phyloP scores from a whole-genome alignment of 2,888 invertebrate species.

The Drosophila fulvimacula region DNA sequence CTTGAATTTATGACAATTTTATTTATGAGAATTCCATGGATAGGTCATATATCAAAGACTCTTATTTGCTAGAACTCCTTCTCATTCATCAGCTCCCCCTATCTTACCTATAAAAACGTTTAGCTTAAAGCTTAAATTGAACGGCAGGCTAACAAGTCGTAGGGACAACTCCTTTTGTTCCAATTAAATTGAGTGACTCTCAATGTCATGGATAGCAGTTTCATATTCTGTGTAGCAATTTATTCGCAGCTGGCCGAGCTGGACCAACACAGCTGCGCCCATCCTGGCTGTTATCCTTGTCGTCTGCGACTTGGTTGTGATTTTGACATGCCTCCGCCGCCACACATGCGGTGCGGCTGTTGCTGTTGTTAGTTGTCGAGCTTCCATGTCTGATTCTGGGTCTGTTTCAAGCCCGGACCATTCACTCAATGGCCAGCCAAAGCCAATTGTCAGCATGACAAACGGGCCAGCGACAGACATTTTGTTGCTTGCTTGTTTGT shows the following conservation, averaged over 20 bases:
- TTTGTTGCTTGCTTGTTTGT: slow-evolving; percentile 56
- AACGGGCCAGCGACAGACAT: slow-evolving; percentile 63
- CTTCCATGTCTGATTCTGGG: slow-evolving; percentile 39
- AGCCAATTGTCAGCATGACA: slow-evolving; percentile 79
- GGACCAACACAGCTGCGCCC: slow-evolving; percentile 50
- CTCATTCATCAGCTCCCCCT: not conserved
- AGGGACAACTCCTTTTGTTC: slow-evolving; percentile 21
- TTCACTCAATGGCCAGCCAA: slow-evolving; percentile 59
- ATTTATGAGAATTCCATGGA: not conserved
- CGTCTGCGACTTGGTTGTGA: slow-evolving; percentile 71
- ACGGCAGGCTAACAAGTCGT: not conserved
- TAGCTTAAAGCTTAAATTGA: slow-evolving; percentile 3
- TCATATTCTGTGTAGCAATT: slow-evolving; percentile 28
- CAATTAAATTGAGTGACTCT: slow-evolving; percentile 68
- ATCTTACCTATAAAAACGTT: not conserved
- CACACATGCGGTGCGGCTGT: slow-evolving; percentile 15
- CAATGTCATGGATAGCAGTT: slow-evolving; percentile 36
- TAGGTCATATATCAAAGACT: not conserved
- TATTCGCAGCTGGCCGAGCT: slow-evolving; percentile 42
- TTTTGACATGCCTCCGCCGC: slow-evolving; percentile 65
- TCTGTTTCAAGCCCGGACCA: slow-evolving; percentile 33
- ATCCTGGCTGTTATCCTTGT: slow-evolving; percentile 60
- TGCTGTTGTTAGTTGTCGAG: slow-evolving; percentile 57
- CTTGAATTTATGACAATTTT: too few species aligned
- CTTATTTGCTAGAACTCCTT: not conserved